Conservation (phyloP, 2,113 vertebrate genomes). For the Tachuris rubrigastra region DNA sequence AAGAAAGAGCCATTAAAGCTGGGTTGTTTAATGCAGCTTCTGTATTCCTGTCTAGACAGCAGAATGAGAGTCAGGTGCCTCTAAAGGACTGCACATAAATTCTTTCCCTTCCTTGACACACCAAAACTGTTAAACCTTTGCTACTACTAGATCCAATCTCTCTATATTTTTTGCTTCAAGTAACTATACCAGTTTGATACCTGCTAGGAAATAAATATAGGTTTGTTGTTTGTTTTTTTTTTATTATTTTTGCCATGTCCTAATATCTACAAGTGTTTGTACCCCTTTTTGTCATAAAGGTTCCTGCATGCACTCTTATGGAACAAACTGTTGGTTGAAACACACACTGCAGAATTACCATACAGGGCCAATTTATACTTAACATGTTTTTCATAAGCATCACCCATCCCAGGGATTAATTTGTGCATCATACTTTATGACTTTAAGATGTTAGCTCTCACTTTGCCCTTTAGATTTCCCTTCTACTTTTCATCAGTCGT, state of each 20-base stretch:
- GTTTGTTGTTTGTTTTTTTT: no score
- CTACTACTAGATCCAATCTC: not conserved
- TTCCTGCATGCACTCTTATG: not conserved
- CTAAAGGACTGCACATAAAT: not conserved
- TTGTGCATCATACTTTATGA: not conserved
- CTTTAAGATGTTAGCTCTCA: not conserved
- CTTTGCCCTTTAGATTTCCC: not conserved
- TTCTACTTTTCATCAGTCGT: not conserved
- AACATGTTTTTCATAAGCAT: not conserved
- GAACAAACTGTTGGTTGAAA: not conserved
- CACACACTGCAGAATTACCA: rapidly evolving
- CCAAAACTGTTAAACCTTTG: not conserved
- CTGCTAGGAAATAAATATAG: not conserved
- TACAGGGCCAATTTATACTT: not conserved
- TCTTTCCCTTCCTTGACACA: not conserved
- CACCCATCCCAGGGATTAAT: not conserved
- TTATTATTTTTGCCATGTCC: not conserved
- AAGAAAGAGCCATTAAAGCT: not conserved
- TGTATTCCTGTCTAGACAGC: not conserved
- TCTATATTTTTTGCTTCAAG: not conserved
- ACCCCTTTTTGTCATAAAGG: not conserved
- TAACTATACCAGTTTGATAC: not conserved
- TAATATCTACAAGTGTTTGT: not conserved
- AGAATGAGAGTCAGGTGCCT: not conserved
- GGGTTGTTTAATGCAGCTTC: not conserved